Evolutionary conservation across 2,113 vertebrate genomes (phyloP).

Genomic region (Panthera uncia): DNA sequence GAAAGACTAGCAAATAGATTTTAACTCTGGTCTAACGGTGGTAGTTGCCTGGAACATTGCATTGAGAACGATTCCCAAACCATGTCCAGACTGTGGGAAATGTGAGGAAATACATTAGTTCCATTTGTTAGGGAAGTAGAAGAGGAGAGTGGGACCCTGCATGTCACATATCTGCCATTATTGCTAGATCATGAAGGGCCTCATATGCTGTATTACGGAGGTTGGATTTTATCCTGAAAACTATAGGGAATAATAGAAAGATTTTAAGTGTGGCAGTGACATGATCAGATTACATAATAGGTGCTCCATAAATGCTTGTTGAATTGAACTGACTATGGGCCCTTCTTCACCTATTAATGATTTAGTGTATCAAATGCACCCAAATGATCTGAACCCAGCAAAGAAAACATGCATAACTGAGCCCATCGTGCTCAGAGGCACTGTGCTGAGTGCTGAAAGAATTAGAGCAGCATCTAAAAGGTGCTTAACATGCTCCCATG

Average conservation of each 20-base stretch:
- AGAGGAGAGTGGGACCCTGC: background rate
- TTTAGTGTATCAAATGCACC: slow-evolving; percentile 40
- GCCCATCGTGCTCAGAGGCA: background rate
- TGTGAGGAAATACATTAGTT: background rate
- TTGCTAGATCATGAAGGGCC: background rate
- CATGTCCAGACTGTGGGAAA: background rate
- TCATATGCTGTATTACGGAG: background rate
- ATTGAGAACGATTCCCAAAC: background rate
- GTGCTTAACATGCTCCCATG: slow-evolving; percentile 39
- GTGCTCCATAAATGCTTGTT: slow-evolving; percentile 37
- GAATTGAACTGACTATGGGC: background rate
- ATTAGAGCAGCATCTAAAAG: background rate
- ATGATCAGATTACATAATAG: slow-evolving; percentile 44
- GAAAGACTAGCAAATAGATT: background rate
- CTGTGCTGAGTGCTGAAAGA: slow-evolving; percentile 56
- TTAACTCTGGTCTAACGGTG: background rate
- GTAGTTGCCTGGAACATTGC: background rate
- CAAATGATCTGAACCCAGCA: slow-evolving; percentile 19
- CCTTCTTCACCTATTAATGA: slow-evolving; percentile 41
- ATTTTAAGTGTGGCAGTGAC: slow-evolving; percentile 21
- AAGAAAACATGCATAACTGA: slow-evolving; percentile 11
- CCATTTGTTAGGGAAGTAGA: background rate
- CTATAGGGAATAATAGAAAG: slow-evolving; percentile 17
- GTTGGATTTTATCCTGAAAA: slow-evolving; percentile 46
- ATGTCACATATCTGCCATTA: background rate